Evolutionary conservation across 2,797 vertebrate genomes (phyloP), one percentile per base, ranked within the genome.

Genomic region (Rhadinocentrus ornatus): DNA sequence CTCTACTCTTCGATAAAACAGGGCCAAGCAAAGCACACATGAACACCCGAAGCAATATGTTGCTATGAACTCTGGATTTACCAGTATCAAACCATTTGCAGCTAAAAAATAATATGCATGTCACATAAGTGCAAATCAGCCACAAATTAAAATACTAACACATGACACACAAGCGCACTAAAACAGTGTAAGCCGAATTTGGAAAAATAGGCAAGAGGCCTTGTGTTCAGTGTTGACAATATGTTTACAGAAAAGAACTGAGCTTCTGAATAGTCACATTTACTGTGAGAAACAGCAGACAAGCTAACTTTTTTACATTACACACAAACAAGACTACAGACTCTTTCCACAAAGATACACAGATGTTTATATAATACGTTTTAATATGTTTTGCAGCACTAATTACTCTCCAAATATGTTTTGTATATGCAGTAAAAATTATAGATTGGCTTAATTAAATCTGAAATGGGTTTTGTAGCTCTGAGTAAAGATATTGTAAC

Each of bases 121-220:
- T 12, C 59, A 0, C 13, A 27, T 22, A 54, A 13, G 41, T 60
- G 44, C 61, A 67, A 60, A 66, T 31, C 27, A 74, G 53, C 54
- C 10, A 71, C 46, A 68, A 50, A 69, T 46, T 6, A 35, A 53
- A 27, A 29, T 24, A 13, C 5, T 54, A 34, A 12, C 55, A 60
- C 32, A 64, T 24, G 46, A 20, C 11, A 41, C 3, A 34, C 12
- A 1, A 62, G 9, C n/a, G 22, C 7, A 71, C 27, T 69, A 55
- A 68, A 4, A 48, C 27, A 69, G 18, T 58, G 26, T 12, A 34
- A 72, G 39, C 58, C 26, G 37, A 24, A 31, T 56, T 32, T 48
- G 1, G 41, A 64, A 6, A 80, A 55, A 68, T 34, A 78, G 57
- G 55, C 80, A 34, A 53, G 62, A 71, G 8, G n/a, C n/a, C 69